Evolutionary conservation across 2,113 vertebrate species (phyloP).

Genomic region (Semnornis frantzii): DNA sequence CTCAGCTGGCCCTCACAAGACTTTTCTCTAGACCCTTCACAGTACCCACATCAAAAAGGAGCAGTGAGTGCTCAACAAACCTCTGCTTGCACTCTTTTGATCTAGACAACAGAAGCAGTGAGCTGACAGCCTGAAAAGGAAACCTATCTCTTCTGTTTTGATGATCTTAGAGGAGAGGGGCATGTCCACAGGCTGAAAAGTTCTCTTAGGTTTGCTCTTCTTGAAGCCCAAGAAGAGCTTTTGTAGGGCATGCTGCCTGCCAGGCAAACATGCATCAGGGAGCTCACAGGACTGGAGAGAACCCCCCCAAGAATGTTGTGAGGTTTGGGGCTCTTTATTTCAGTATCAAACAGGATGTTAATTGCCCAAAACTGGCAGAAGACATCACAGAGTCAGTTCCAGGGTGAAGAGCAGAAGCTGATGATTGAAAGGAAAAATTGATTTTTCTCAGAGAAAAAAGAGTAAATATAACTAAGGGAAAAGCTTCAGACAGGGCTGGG

Average conservation of each 20-base stretch:
- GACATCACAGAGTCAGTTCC: neutral
- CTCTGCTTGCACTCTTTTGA: neutral
- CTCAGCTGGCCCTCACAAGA: too few relatives aligned
- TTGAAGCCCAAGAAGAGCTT: neutral
- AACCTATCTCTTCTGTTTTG: neutral
- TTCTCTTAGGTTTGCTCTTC: neutral
- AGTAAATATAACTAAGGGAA: neutral
- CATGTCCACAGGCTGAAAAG: neutral
- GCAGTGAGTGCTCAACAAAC: neutral
- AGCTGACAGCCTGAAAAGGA: neutral
- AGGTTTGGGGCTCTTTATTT: neutral
- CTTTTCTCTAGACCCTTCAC: too few relatives aligned
- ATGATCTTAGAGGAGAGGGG: neutral
- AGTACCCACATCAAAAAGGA: neutral
- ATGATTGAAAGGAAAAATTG: neutral
- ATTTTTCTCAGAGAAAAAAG: neutral
- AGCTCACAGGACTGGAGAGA: neutral
- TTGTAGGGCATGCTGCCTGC: neutral
- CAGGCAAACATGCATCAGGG: neutral
- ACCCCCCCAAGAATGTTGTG: neutral
- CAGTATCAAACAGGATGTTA: neutral
- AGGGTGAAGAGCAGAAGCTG: neutral
- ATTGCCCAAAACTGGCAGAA: neutral
- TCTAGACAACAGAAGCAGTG: neutral
- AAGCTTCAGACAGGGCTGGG: neutral